Evolutionary conservation across 2,888 invertebrate species (phyloP).

Genomic region (Sepioteuthis lessoniana): DNA sequence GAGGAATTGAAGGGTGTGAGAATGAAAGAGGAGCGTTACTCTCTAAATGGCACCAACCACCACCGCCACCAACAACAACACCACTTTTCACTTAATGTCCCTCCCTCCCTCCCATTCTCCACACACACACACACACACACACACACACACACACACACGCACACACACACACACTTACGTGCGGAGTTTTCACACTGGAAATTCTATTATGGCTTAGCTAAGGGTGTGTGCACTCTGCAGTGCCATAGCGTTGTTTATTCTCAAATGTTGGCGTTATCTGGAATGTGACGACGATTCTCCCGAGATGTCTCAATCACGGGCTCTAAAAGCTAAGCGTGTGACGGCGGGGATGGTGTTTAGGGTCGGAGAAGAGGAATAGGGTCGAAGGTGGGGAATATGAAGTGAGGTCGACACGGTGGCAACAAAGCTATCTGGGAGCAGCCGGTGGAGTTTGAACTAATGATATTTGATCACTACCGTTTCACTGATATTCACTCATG

Average conservation of each 20-base stretch:
- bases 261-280: conserved; percentile 33
- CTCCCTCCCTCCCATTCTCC: no score
- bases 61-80: not conserved
- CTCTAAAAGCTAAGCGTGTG: not conserved
- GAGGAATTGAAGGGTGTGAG: conserved; percentile 18
- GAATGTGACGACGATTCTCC: conserved; percentile 33
- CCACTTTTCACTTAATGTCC: no score
- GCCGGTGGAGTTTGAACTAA: conserved; percentile 33
- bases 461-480: conserved; percentile 6
- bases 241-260: conserved; percentile 8
- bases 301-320: conserved; percentile 11
- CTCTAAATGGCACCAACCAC: not conserved
- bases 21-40: not conserved
- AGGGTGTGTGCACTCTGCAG: conserved; percentile 33
- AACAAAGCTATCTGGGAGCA: not conserved
- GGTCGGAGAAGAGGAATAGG: not conserved
- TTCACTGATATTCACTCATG: not conserved
- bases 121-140: not conserved
- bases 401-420: not conserved
- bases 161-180: not conserved
- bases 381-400: not conserved
- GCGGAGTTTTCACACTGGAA: not conserved
- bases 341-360: no score
- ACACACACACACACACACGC: not conserved
- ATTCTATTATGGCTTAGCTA: conserved; percentile 33